Evolutionary conservation across 2,797 vertebrate genomes (phyloP), one percentile per base, ranked within the genome.

Genomic region (Spea hammondii): DNA sequence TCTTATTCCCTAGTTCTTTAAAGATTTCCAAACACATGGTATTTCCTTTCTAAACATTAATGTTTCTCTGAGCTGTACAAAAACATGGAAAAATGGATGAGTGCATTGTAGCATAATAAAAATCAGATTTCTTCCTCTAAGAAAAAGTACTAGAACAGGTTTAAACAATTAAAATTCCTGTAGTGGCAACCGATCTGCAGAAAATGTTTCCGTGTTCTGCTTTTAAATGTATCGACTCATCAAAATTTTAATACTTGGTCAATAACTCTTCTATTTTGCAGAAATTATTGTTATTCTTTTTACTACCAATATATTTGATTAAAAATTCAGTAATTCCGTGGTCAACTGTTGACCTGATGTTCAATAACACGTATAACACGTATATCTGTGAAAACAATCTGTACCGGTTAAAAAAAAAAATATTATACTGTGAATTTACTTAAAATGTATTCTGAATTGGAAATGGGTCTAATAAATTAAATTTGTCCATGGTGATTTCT

Each of bases 81-180:
- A 4, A 59, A 60, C 14, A 48, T 55, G 74, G 62, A 72, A 72
- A 72, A 13, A 11, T 45, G 60, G 74, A 72, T 60, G 14, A 72
- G 14, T 68, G 55, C 69, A 77, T 45, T 76, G 62, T 68, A 77
- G 74, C 54, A 59, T 81, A 72, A 81, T 77, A 81, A 72, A 76
- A 81, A 81, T 81, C 74, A 77, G 47, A 81, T 81, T 77, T 81
- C 46, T 60, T 68, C 60, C 14, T 66, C 54, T 76, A 46, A 51
- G 13, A 72, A 67, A 77, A 81, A 45, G 9, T 57, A 60, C 62
- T 60, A 68, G 51, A 75, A 81, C 79, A 81, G 74, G 74, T 81
- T 81, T 81, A 81, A 81, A 77, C 74, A 81, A 81, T 81, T 81
- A 76, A 81, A 81, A 77, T 81, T 81, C 79, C 79, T 72, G 74